Conservation (phyloP, 2,113 vertebrate genomes). For the Trinectes maculatus region DNA sequence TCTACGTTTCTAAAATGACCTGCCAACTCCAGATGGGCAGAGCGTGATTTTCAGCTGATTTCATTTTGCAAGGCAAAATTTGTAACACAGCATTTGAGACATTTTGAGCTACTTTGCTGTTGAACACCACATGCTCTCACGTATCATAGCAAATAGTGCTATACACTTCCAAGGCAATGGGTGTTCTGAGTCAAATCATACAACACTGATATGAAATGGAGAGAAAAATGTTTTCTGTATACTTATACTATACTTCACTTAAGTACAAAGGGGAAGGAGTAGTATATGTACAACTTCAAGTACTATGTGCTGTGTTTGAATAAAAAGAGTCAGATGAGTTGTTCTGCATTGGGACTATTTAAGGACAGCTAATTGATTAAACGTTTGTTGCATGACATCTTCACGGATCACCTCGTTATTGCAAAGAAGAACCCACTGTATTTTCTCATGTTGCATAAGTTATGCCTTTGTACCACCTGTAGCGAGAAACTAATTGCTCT, state of each 20-base stretch:
- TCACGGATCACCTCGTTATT: slow-evolving; percentile 66
- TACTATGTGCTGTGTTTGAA: too few relatives aligned
- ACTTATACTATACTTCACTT: too few relatives aligned
- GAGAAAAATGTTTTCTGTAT: not conserved
- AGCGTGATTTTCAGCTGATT: slow-evolving; percentile 11
- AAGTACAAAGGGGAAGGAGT: too few relatives aligned
- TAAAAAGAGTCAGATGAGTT: too few relatives aligned
- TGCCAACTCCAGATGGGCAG: slow-evolving; percentile 21
- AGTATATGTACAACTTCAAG: too few relatives aligned
- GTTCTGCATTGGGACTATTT: slow-evolving; percentile 36
- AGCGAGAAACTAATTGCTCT: slow-evolving; percentile 76
- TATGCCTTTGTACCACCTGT: slow-evolving; percentile 67
- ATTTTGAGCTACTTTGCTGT: not conserved
- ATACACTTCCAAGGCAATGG: not conserved
- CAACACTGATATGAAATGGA: not conserved
- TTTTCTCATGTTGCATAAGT: slow-evolving; percentile 43
- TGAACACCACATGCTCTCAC: slow-evolving; percentile 3
- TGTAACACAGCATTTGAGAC: not conserved
- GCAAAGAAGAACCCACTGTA: slow-evolving; percentile 62
- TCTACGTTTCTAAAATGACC: slow-evolving; percentile 4
- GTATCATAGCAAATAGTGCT: not conserved
- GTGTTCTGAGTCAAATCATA: not conserved
- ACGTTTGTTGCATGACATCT: slow-evolving; percentile 61
- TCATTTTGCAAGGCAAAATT: slow-evolving; percentile 6
- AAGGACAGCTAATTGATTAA: slow-evolving; percentile 11